phyloP scores from a whole-genome alignment of 2,113 vertebrate genomes.

The Ceyx cyanopectus region DNA sequence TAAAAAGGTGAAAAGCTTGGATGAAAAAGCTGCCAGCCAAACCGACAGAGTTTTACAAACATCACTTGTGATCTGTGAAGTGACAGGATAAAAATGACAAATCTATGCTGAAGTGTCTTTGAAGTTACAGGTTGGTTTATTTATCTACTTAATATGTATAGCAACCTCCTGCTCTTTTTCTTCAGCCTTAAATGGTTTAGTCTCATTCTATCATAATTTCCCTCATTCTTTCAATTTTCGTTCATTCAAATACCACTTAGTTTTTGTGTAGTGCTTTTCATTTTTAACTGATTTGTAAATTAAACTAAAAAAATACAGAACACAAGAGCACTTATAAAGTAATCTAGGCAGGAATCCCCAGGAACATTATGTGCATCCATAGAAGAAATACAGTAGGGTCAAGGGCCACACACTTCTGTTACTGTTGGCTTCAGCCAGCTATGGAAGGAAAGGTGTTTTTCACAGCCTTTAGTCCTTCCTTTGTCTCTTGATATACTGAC shows the following conservation, averaged over 20 bases:
- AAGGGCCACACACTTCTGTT: not conserved
- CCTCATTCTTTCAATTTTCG: not conserved
- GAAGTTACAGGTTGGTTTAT: conserved; percentile 24
- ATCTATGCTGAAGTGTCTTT: not conserved
- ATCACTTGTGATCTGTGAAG: conserved; percentile 21
- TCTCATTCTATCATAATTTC: not conserved
- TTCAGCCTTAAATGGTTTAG: conserved; percentile 1
- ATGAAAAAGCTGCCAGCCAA: conserved; percentile 1
- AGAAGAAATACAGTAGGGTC: not conserved
- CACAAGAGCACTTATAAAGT: not conserved
- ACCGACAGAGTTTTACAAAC: not conserved
- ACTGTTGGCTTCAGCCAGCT: not conserved
- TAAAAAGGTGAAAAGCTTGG: conserved; percentile 7
- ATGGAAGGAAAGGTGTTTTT: not conserved
- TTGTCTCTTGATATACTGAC: not conserved
- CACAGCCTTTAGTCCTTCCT: not conserved
- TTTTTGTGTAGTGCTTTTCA: not conserved
- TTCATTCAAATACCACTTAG: not conserved
- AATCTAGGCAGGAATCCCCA: not conserved
- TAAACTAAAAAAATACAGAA: not conserved
- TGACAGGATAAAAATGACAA: conserved; percentile 7
- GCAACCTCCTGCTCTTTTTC: not conserved
- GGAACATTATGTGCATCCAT: not conserved
- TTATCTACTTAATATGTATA: not conserved
- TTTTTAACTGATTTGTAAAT: not conserved